Evolutionary conservation across 2,113 vertebrate genomes (phyloP).

Genomic region (Charina bottae): DNA sequence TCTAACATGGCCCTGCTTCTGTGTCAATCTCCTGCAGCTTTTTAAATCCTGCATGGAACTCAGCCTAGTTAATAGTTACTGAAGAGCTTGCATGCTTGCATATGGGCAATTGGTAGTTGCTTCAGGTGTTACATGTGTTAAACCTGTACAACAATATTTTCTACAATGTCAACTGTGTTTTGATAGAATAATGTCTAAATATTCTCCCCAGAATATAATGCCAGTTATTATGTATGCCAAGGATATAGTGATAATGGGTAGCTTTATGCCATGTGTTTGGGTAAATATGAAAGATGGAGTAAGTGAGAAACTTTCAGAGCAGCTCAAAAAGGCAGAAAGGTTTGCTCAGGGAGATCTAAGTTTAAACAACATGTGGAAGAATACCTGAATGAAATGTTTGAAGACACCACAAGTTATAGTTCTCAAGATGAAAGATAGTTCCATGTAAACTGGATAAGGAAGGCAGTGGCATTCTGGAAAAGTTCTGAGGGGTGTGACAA

Average conservation of each 20-base stretch:
- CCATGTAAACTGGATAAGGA: background rate
- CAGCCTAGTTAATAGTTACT: background rate
- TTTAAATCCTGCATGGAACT: background rate
- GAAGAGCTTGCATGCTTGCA: background rate
- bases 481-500: background rate
- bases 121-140: background rate
- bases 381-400: background rate
- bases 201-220: background rate
- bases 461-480: background rate
- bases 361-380: background rate
- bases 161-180: background rate
- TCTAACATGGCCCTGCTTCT: background rate
- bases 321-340: background rate
- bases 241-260: background rate
- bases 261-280: background rate
- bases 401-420: background rate
- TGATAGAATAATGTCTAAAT: background rate
- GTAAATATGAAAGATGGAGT: background rate
- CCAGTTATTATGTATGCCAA: background rate
- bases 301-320: background rate
- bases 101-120: background rate
- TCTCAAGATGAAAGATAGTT: background rate
- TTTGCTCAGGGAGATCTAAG: background rate
- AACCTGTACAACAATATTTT: background rate
- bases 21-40: background rate